Conservation (phyloP, 2,113 vertebrate species). For the Sceloporus tristichus region DNA sequence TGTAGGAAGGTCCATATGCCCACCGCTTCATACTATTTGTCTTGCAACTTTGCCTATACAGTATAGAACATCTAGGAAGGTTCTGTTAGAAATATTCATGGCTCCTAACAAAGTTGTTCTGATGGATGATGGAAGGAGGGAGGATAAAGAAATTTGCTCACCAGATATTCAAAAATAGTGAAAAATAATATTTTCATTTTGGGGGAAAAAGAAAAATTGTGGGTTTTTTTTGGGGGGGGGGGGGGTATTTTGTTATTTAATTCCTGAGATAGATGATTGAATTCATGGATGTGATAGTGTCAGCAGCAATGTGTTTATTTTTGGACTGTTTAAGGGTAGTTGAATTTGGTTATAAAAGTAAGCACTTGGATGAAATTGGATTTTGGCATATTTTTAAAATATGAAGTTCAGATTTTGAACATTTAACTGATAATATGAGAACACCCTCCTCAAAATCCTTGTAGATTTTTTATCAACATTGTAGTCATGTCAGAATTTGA, state of each 20-base stretch:
- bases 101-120: neutral
- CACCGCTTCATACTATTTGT: neutral
- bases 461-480: neutral
- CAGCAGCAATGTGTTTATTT: too few species aligned
- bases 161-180: neutral
- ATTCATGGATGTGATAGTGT: neutral
- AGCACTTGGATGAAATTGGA: neutral
- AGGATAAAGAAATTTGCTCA: neutral
- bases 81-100: neutral
- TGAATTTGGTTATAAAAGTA: neutral
- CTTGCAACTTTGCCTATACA: too few species aligned
- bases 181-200: neutral
- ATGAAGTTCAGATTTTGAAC: constrained; percentile 1
- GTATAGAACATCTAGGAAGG: neutral
- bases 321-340: neutral
- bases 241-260: neutral
- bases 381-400: neutral
- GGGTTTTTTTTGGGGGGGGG: neutral
- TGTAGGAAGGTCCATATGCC: too few species aligned
- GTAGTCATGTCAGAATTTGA: neutral
- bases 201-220: neutral
- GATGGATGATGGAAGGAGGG: neutral
- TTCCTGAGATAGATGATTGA: neutral
- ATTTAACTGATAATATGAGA: neutral
- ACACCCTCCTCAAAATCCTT: too few species aligned